Conservation (phyloP, 1,140 invertebrate genomes). For the Bombyx mandarina region DNA sequence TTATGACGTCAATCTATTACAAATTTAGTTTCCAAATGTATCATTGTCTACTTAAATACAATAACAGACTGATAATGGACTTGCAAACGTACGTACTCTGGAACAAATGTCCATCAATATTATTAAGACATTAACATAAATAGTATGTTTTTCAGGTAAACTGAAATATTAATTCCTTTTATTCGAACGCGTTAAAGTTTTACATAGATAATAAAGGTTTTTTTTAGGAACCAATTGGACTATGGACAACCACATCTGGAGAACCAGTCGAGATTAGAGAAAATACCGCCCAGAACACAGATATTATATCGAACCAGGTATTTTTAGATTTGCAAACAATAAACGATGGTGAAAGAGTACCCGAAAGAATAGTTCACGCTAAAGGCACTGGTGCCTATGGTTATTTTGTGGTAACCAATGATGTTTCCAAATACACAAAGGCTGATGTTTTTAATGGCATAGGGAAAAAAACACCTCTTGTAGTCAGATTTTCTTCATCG, state of each 20-base stretch:
- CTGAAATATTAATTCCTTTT: no score
- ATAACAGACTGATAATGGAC: no score
- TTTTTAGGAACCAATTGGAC: conserved; percentile 24
- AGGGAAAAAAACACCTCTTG: conserved; percentile 86
- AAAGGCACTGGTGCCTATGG: conserved; percentile 95
- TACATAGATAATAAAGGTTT: no score
- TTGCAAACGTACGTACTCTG: no score
- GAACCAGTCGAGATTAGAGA: conserved; percentile 80
- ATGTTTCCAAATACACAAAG: conserved; percentile 87
- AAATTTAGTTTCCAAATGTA: no score
- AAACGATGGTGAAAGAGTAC: conserved; percentile 91
- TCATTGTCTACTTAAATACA: no score
- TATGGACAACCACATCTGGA: conserved; percentile 79
- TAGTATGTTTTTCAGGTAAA: no score
- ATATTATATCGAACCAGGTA: conserved; percentile 83
- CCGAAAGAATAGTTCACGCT: conserved; percentile 93
- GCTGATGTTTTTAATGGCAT: conserved; percentile 85
- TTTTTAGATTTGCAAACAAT: conserved; percentile 85
- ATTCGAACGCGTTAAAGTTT: no score
- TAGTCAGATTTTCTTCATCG: conserved; percentile 81
- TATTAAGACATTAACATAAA: no score
- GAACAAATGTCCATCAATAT: no score
- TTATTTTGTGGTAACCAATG: conserved; percentile 93
- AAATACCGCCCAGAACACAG: conserved; percentile 57
- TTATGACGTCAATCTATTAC: no score